Evolutionary conservation across 2,888 invertebrate genomes (phyloP), one percentile per base, ranked within the genome.

Genomic region (Drosophila neotestacea): DNA sequence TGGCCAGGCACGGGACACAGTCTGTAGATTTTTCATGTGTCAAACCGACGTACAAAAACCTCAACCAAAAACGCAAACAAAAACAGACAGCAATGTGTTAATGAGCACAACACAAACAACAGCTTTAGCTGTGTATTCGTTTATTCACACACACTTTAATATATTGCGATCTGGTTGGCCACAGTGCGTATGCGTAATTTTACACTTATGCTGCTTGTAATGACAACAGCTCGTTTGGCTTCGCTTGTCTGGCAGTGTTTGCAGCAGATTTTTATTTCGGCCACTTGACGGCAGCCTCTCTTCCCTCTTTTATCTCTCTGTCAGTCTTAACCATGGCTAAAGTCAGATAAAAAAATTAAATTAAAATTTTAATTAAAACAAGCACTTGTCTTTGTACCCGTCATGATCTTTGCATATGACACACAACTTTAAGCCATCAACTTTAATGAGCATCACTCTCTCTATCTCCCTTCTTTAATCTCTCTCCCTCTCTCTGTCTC

Each of bases 311-410:
- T 9, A 32, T 30, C 0, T 7, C 13, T n/a, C 48, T 44, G 44
- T 6, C 27, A 22, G 54, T 54, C 32, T 52, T 32, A 44, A 34
- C 47, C 16, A 39, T 22, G 32, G 44, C 41, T 9, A 27, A 56
- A 46, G 56, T 60, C 41, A 50, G 52, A 54, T 27, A 50, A n/a
- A 38, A 63, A 67, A 79, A 81, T 81, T 73, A 79, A 88, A 86
- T 85, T 75, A 84, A 88, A 85, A 84, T 81, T 85, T 84, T 85
- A 85, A 85, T 85, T 88, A 85, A 85, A 86, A 74, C 81, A 84
- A 77, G 87, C 89, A 74, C 76, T 83, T 72, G 76, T 66, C 76
- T 65, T 59, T 55, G 51, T 47, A 22, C 61, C 52, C 55, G 46
- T 50, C 64, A 47, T 44, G 59, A 62, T 67, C 69, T 79, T 54